These are phyloP conservation scores for Cryptomyrus ogoouensis DNA, from an alignment of 2,113 vertebrate genomes.

Conservation along the genomic window DNA sequence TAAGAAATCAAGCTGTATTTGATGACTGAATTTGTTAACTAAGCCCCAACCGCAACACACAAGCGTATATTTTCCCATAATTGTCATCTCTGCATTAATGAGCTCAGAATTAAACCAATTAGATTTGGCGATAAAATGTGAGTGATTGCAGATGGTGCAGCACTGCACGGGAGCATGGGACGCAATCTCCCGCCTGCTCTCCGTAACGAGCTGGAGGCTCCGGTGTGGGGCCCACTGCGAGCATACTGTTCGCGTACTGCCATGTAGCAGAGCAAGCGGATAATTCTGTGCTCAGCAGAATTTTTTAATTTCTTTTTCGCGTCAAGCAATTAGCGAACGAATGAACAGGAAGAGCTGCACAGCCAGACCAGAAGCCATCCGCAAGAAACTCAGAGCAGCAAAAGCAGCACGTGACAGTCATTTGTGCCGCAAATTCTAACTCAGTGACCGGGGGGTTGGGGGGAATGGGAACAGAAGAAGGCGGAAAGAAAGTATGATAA, in stretches of 20 bases:
- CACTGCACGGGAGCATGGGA: background rate
- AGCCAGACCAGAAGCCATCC: background rate
- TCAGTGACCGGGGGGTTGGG: background rate
- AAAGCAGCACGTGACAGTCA: background rate
- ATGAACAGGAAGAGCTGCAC: background rate
- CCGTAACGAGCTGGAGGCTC: background rate
- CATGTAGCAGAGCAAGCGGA: background rate
- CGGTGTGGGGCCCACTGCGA: background rate
- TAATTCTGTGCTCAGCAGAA: background rate
- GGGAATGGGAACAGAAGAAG: background rate
- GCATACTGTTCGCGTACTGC: background rate
- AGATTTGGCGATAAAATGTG: background rate
- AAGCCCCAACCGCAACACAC: background rate
- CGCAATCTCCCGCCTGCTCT: background rate
- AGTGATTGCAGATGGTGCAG: slow-evolving; percentile 7
- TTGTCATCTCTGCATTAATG: background rate
- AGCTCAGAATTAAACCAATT: slow-evolving; percentile 1
- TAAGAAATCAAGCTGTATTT: background rate
- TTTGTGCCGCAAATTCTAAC: background rate
- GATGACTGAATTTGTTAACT: background rate
- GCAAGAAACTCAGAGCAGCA: background rate
- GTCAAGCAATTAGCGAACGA: background rate
- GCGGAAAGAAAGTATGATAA: slow-evolving; percentile 19
- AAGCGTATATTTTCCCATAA: background rate
- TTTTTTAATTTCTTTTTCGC: background rate